Percentiles rank a stretch among this genome's conserved stretches.
Evolutionary conservation across 2,113 vertebrate species (phyloP).

Genomic region (Notechis scutatus): DNA sequence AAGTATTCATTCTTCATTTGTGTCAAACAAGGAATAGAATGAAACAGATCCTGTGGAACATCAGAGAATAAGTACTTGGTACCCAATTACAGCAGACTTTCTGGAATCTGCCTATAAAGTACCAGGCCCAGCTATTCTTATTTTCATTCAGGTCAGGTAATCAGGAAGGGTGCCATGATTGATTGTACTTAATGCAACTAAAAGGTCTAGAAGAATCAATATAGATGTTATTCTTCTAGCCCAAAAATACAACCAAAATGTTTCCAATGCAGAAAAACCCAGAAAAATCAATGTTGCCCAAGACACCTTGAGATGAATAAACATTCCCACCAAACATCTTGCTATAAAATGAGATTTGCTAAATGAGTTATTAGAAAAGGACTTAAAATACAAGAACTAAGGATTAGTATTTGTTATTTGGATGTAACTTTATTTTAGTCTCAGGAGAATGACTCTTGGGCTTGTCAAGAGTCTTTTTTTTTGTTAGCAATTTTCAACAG

Average conservation of each 20-base stretch:
- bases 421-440: not conserved
- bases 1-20: not conserved
- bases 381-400: not conserved
- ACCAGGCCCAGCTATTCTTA: not conserved
- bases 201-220: not conserved
- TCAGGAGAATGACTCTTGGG: not conserved
- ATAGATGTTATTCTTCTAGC: not conserved
- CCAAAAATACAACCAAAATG: not conserved
- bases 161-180: not conserved
- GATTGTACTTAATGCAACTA: not conserved
- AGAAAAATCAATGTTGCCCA: not conserved
- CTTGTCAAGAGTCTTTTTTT: not conserved
- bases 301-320: not conserved
- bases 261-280: not conserved
- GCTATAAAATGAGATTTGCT: not conserved
- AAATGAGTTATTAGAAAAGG: not conserved
- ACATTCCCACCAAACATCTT: not conserved
- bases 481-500: not conserved
- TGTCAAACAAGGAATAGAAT: not conserved
- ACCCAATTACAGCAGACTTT: not conserved
- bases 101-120: not conserved
- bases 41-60: not conserved
- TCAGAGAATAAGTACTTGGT: not conserved
- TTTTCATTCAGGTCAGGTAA: not conserved
- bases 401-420: not conserved